These are phyloP conservation scores for Littorina saxatilis DNA, from an alignment of 1,140 invertebrate genomes.

Conservation along the genomic window DNA sequence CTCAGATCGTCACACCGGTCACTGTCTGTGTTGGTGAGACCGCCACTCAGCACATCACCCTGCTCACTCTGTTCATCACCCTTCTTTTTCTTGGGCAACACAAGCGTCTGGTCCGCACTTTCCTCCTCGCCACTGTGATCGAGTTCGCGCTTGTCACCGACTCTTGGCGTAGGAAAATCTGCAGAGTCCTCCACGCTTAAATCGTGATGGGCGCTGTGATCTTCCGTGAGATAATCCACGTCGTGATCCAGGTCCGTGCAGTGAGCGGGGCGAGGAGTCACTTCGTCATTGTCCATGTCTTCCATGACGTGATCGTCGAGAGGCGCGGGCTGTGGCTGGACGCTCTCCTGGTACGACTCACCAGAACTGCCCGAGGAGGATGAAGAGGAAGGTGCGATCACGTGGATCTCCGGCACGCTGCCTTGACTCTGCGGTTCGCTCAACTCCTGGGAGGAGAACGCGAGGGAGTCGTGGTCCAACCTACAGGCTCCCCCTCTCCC, in stretches of 20 bases:
- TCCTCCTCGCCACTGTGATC: not conserved
- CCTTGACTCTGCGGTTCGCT: not conserved
- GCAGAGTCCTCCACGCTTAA: too few relatives aligned
- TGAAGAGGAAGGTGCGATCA: slow-evolving; percentile 19
- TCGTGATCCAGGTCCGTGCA: too few relatives aligned
- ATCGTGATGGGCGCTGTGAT: too few relatives aligned
- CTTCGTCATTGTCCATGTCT: too few relatives aligned
- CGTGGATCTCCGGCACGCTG: not conserved
- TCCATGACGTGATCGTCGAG: too few relatives aligned
- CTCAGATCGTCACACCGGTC: not conserved
- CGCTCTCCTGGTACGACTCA: not conserved
- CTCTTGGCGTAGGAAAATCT: not conserved
- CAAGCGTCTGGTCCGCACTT: too few relatives aligned
- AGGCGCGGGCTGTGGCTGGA: not conserved
- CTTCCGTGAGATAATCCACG: too few relatives aligned
- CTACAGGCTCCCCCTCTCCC: slow-evolving; percentile 9
- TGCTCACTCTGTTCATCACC: not conserved
- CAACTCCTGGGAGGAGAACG: not conserved
- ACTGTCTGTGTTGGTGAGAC: not conserved
- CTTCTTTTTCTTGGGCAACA: slow-evolving; percentile 10
- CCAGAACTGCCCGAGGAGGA: not conserved
- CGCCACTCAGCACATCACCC: not conserved
- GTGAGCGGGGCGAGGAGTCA: too few relatives aligned
- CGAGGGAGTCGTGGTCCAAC: not conserved
- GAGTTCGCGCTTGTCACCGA: not conserved